A percentile compares a stretch with the other conserved stretches of the same genome.
Evolutionary conservation across 2,797 vertebrate genomes (phyloP).

Genomic region (Diplodus puntazzo): DNA sequence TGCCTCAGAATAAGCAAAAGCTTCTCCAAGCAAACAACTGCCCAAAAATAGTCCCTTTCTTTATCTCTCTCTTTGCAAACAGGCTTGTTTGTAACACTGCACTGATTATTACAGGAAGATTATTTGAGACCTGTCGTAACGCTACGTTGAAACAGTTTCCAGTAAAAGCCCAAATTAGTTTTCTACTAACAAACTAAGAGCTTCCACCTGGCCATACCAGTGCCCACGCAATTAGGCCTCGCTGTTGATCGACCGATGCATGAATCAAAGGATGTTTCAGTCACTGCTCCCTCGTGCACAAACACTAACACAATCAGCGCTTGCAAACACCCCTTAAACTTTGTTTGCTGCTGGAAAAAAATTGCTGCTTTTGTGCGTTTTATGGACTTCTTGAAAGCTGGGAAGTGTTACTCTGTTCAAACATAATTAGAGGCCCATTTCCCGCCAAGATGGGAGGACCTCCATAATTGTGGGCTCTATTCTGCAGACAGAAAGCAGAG

Average conservation of each 20-base stretch:
- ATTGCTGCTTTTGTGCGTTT: constrained; percentile 53
- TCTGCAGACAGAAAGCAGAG: constrained; percentile 63
- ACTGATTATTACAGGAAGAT: constrained; percentile 80
- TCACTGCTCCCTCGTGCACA: constrained; percentile 19
- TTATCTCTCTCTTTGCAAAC: constrained; percentile 79
- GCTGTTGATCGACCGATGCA: constrained; percentile 51
- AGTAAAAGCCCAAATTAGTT: constrained; percentile 72
- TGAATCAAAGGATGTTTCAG: constrained; percentile 48
- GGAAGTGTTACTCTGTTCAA: constrained; percentile 56
- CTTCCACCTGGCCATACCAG: constrained; percentile 70
- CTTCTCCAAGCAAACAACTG: constrained; percentile 85
- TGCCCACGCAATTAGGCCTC: constrained; percentile 50
- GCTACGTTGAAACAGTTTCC: constrained; percentile 75
- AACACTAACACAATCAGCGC: constrained; percentile 33
- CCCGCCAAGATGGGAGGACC: constrained; percentile 61
- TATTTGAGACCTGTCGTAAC: constrained; percentile 69
- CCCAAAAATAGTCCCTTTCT: constrained; percentile 85
- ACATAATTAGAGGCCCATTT: constrained; percentile 68
- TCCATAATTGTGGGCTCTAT: constrained; percentile 63
- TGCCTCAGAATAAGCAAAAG: constrained; percentile 82
- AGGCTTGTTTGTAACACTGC: constrained; percentile 77
- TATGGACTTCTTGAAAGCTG: constrained; percentile 57
- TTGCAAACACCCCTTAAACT: constrained; percentile 47
- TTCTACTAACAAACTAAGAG: constrained; percentile 80
- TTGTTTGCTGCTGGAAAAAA: constrained; percentile 53